Evolutionary conservation across 92 coral and sea anemone genomes (phyloP), one percentile per base, ranked within the genome.

Genomic region (Epizoanthus rinbou): DNA sequence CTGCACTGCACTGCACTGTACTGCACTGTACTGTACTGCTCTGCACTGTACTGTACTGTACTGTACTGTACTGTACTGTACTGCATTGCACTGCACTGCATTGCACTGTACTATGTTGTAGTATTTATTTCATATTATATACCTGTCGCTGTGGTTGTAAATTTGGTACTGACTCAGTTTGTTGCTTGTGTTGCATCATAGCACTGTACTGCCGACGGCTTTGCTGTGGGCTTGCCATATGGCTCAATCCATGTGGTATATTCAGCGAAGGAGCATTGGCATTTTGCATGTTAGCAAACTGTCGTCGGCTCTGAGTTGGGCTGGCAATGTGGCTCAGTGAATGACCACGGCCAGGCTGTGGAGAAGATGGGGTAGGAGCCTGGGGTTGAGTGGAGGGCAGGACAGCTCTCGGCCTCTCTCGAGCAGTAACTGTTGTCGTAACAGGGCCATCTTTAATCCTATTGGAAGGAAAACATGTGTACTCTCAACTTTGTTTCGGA

Each of bases 351-450:
- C 33, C 33, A 41, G 86, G 69, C 28, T 62, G 64, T 64, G 82
- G 65, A 10, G 80, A 72, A 43, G 75, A 73, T 43, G 85, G 75
- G 35, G 85, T 33, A 16, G 76, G 84, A 41, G 75, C 52, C 56
- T 66, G 83, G 59, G 86, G 86, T 71, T 66, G 92, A n/a, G 54
- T 84, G 22, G 81, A 75, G 59, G 85, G 91, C 68, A 79, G 95
- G 33, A 96, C 86, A 33, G 94, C 96, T 59, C 98, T 87, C 10
- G 98, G 98, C 31, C 98, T 90, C 84, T 95, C 89, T 9, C 98
- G 92, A 60, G 98, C 93, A 41, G 94, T 94, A 19, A 95, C 88
- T 0, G 98, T 93, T 17, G 98, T 95, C 0, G 95, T 93, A 5
- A 95, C 98, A 10, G 98, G 98, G 19, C 90, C 98, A 79, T 93